phyloP scores from a whole-genome alignment of 35 echinoderm and acorn worm species.

The Amphiura filiformis region DNA sequence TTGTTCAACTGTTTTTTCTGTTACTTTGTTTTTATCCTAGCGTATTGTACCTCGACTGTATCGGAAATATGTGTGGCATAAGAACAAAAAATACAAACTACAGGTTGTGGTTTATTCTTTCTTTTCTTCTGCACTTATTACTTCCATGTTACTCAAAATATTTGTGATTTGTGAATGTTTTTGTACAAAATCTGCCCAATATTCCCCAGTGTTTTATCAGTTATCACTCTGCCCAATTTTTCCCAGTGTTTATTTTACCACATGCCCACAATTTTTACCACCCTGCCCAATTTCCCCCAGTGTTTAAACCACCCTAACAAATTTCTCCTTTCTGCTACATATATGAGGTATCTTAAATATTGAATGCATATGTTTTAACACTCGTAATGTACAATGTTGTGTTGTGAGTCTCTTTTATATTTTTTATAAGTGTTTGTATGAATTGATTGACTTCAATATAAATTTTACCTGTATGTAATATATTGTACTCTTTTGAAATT shows the following conservation, averaged over 20 bases:
- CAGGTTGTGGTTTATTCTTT: background rate
- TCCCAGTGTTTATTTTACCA: background rate
- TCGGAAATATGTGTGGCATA: conserved; percentile 9
- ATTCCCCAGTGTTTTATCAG: background rate
- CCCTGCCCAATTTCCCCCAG: background rate
- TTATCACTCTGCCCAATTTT: background rate
- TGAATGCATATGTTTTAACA: too few relatives aligned
- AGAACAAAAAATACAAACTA: conserved; percentile 4
- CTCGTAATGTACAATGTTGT: too few relatives aligned
- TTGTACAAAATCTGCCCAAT: background rate
- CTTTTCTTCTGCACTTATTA: background rate
- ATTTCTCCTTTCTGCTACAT: too few relatives aligned
- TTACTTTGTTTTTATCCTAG: background rate
- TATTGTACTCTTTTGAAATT: too few relatives aligned
- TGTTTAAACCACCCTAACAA: too few relatives aligned
- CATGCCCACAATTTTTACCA: background rate
- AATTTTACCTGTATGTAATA: too few relatives aligned
- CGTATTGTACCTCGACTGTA: background rate
- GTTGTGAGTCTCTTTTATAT: background rate
- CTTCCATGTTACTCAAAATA: too few relatives aligned
- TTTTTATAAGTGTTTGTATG: background rate
- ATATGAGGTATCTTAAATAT: too few relatives aligned
- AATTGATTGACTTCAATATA: too few relatives aligned
- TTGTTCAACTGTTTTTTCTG: background rate
- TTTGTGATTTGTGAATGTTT: background rate